Conservation (phyloP, 2,888 invertebrate genomes). For the Nephrotoma appendiculata region DNA sequence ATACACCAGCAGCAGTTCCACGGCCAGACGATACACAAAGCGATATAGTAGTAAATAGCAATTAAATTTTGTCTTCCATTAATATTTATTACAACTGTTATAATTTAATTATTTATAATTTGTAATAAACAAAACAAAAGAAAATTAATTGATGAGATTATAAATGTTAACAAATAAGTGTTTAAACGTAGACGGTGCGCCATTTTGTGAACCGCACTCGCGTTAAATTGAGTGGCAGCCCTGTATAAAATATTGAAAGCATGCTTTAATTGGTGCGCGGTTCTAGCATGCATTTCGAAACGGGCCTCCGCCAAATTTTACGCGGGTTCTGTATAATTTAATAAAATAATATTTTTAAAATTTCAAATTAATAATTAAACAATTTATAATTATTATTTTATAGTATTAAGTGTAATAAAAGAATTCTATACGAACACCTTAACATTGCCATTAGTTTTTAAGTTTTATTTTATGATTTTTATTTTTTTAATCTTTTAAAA, state of each 20-base stretch:
- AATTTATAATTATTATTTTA: background rate
- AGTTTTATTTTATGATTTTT: background rate
- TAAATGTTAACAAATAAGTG: background rate
- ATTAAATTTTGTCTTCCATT: background rate
- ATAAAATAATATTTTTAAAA: background rate
- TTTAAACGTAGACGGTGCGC: background rate
- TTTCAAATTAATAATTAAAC: background rate
- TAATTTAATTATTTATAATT: background rate
- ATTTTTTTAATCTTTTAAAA: background rate
- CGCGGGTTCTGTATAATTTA: background rate
- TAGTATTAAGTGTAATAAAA: background rate
- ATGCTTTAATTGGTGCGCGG: background rate
- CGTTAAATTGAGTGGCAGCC: background rate
- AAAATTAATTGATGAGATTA: background rate
- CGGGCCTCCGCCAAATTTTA: background rate
- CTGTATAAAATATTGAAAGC: background rate
- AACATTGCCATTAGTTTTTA: background rate
- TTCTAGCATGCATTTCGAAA: background rate
- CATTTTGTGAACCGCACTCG: background rate
- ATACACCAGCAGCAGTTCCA: background rate
- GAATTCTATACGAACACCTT: background rate
- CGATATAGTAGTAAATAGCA: background rate
- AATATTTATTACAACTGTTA: background rate
- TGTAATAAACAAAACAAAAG: background rate
- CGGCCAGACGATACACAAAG: background rate